Percentiles rank a stretch among this genome's conserved stretches.
Conservation (phyloP, 2,113 vertebrate species). For the Tragelaphus imberbis region DNA sequence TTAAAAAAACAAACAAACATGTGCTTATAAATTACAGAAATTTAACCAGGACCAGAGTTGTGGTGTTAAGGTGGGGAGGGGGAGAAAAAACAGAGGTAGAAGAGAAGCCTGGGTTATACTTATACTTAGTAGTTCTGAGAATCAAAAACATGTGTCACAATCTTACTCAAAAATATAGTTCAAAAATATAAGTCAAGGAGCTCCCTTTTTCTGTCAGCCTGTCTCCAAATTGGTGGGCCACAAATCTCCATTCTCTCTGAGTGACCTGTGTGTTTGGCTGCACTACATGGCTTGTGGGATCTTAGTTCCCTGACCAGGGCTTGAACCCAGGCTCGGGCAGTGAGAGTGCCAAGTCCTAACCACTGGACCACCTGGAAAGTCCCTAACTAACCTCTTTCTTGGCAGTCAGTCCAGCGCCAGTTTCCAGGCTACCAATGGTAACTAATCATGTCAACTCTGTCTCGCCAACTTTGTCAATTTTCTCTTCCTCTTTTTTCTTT, state of each 20-base stretch:
- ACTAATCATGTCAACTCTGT: not conserved
- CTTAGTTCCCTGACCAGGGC: not conserved
- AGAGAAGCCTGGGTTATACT: not conserved
- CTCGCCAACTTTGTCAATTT: not conserved
- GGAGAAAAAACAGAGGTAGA: not conserved
- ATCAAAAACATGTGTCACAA: not conserved
- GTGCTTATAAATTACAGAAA: slow-evolving; percentile 1
- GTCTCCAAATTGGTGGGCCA: not conserved
- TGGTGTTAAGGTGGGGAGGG: not conserved
- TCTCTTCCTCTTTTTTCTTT: not conserved
- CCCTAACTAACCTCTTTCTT: not conserved
- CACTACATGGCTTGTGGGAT: not conserved
- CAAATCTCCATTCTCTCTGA: not conserved
- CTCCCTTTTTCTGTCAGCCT: not conserved
- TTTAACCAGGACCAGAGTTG: not conserved
- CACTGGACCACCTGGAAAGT: not conserved
- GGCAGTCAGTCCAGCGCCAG: not conserved
- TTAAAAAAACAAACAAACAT: not conserved
- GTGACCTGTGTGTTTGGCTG: not conserved
- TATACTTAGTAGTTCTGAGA: not conserved
- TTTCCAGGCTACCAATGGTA: not conserved
- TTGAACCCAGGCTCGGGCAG: not conserved
- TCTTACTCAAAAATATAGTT: not conserved
- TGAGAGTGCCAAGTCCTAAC: not conserved
- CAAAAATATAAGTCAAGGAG: not conserved